Base-by-base conservation (phyloP, 1,140 invertebrate species). In the Cherax destructor region DNA sequence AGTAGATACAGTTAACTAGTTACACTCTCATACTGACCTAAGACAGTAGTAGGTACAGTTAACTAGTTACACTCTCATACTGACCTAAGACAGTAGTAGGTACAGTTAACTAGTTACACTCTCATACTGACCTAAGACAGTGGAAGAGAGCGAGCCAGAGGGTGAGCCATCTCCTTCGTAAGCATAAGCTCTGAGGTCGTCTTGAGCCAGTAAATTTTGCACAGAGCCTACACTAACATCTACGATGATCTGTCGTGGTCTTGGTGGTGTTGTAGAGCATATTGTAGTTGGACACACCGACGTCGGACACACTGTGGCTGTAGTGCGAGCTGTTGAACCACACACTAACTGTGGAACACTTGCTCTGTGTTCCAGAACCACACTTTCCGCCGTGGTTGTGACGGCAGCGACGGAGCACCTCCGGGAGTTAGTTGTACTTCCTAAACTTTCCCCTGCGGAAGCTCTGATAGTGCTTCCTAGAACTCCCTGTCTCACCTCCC, bases 101-200 rank as follows among this genome's bases (percentile, higher is more conserved):
- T 13, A 56, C 52, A 56, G 5, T 13, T 56, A 56, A 56, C 52
- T 56, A 56, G 13, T 56, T 56, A 4, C 9, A 56, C 65, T 74
- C 3, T 74, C n/a, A 3, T 30, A 30, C 24, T 76, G n/a, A 86
- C 85, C 85, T 78, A 78, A 78, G 24, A 86, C 52, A 30, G 85
- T 86, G 49, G 85, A 86, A 59, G 74, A 18, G n/a, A 86, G 52
- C 18, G 85, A 86, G 13, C 85, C 85, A 50, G 85, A 86, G 0
- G 85, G 85, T 41, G 85, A 86, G 10, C 85, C 85, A 30, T 86
- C 85, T 76, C 85, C 85, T 18, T 86, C 85, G 52, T 86, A 86
- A 18, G 85, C 85, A 78, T 86, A 86, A 41, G 85, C 85, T 78
- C 85, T 10, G 6, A 86, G 74, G 85, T 86, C 85, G 56, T 86